Evolutionary conservation across 2,113 vertebrate genomes (phyloP), one percentile per base, ranked within the genome.

Genomic region (Propithecus coquereli): DNA sequence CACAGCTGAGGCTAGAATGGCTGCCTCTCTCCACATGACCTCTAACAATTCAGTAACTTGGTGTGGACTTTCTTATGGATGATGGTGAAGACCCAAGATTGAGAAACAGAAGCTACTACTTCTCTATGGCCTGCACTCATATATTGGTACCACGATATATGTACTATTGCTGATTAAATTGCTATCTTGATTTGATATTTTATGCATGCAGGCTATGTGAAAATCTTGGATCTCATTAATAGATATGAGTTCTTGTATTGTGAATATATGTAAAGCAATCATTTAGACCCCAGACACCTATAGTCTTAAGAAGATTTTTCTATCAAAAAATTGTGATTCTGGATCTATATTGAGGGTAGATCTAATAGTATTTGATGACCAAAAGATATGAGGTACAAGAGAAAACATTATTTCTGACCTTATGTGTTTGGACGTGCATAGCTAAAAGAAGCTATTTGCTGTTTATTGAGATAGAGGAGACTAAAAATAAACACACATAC

Each of bases 61-160:
- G 0, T 0, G 30, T 23, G 2, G 2, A 2, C 1, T 57, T 84
- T 0, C 8, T 90, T 37, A 30, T 8, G 12, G 3, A 3, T 40
- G 13, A 43, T 23, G 14, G 1, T 0, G 61, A 27, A 22, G 4
- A 5, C 52, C 5, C 23, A 63, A 80, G 4, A 45, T 37, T 2
- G 11, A 68, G 30, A 1, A 23, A 2, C 13, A 66, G 25, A 83
- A 85, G 10, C 6, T 85, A 6, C 11, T 27, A 52, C 6, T 43
- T 82, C 59, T 43, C 6, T 87, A 59, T 12, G 14, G 20, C 10
- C 4, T 94, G 16, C 2, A 70, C 5, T 76, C 5, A 84, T n/a
- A 54, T 40, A 54, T 66, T 25, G 70, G 6, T 1, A 61, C 14
- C 3, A 57, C 18, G 59, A 16, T 8, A 74, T 91, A 85, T 66